Evolutionary conservation across 2,113 vertebrate genomes (phyloP).

Genomic region (Chloropsis hardwickii): DNA sequence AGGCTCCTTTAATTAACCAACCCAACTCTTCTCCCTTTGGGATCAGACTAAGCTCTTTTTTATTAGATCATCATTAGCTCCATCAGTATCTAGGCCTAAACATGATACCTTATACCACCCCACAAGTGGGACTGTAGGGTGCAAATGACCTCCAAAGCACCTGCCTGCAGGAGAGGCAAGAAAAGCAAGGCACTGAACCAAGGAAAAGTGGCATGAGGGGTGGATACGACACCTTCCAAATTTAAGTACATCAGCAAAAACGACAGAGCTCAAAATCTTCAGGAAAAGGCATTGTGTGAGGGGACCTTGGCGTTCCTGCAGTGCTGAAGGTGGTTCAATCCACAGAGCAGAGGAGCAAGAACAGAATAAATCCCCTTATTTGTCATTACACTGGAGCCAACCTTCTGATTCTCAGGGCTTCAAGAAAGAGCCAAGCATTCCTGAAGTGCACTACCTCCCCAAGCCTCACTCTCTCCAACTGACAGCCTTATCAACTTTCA

Average conservation of each 20-base stretch:
- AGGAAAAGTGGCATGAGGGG: not conserved
- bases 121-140: slow-evolving; percentile 8
- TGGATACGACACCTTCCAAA: not conserved
- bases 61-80: slow-evolving; percentile 62
- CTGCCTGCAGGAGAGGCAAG: not conserved
- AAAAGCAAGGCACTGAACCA: not conserved
- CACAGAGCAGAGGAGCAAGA: not conserved
- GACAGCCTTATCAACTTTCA: not conserved
- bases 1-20: slow-evolving; percentile 81
- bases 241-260: not conserved
- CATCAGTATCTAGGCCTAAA: slow-evolving; percentile 36
- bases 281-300: not conserved
- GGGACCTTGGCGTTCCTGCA: not conserved
- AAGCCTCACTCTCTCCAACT: not conserved
- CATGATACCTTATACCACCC: slow-evolving; percentile 15
- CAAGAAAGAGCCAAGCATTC: not conserved
- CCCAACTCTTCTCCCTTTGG: slow-evolving; percentile 74
- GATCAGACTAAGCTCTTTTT: slow-evolving; percentile 71
- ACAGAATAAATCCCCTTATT: not conserved
- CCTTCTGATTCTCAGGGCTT: not conserved
- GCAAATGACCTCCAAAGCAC: slow-evolving; percentile 37
- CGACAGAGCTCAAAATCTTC: not conserved
- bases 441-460: not conserved
- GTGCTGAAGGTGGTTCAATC: not conserved
- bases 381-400: not conserved